Evolutionary conservation across 2,888 invertebrate species (phyloP), one percentile per base, ranked within the genome.

Genomic region (Teinopalpus imperialis): DNA sequence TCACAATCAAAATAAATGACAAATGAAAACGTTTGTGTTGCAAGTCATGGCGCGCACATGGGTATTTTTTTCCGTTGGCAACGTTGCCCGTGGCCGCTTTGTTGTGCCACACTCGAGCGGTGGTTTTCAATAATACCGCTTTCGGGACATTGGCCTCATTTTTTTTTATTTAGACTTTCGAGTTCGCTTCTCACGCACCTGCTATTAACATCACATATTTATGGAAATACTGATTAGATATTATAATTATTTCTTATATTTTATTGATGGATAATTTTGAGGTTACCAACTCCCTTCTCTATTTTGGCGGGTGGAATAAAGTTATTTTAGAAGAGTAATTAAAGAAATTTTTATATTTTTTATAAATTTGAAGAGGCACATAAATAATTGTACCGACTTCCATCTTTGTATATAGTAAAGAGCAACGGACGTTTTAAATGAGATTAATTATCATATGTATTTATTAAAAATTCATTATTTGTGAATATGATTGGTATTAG

Each of bases 1-100:
- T 79, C 82, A 86, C 86, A 88, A 89, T 88, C 89, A 89, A 87
- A 89, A 89, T 87, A 88, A 87, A 89, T 89, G 89, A 89, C 89
- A 89, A 82, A 89, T 88, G 88, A 80, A 86, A 86, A 80, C 72
- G 69, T 61, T 68, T 66, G 65, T 73, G 69, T 74, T 79, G 89
- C 89, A 88, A 89, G 89, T 89, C 89, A 89, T 67, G 69, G 66
- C 63, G 57, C 53, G 53, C 57, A 52, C 59, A 54, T 29, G 49
- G 40, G 63, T 67, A 68, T 74, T 71, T 80, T n/a, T 82, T 70
- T 74, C 72, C 65, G 63, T 63, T 66, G 65, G 69, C 69, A 74
- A 75, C 77, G 74, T 76, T 80, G 76, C 66, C 71, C 66, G 69
- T 69, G 67, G 62, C 57, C 68, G 75, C 80, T 78, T 79, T 82